Evolutionary conservation across 2,888 invertebrate genomes (phyloP).

Genomic region (Coenonympha arcania): DNA sequence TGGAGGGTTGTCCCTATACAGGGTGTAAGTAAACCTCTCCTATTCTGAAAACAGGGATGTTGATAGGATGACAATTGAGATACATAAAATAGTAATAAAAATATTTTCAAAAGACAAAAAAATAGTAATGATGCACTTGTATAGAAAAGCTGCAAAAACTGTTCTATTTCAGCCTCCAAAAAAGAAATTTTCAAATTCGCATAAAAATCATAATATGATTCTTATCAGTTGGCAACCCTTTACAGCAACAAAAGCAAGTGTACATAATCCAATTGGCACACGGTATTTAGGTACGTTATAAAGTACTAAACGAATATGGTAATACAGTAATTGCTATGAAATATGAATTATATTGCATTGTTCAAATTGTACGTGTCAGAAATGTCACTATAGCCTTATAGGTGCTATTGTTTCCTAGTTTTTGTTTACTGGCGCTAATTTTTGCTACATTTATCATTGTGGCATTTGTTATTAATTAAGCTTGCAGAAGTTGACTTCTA

Average conservation of each 20-base stretch:
- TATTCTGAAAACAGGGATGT: no score
- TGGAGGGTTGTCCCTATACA: no score
- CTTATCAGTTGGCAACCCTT: background rate
- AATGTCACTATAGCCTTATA: conserved; percentile 7
- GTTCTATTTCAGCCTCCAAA: no score
- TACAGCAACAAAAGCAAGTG: background rate
- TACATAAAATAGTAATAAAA: no score
- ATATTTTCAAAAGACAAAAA: no score
- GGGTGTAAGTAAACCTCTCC: no score
- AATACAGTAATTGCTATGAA: conserved; percentile 21
- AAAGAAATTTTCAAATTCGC: no score
- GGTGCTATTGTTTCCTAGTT: conserved; percentile 10
- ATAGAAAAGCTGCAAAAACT: no score
- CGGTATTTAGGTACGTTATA: background rate
- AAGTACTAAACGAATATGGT: conserved; percentile 14
- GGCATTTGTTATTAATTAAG: background rate
- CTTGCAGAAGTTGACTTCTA: no score
- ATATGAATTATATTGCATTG: conserved; percentile 24
- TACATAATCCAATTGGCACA: background rate
- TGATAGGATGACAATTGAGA: no score
- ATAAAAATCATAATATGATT: no score
- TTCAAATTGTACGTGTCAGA: conserved; percentile 15
- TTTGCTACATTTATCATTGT: background rate
- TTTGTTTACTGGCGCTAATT: conserved; percentile 12
- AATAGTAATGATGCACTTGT: no score